A percentile compares a stretch with the other conserved stretches of the same genome.
Evolutionary conservation across 2,113 vertebrate genomes (phyloP).

Genomic region (Protomyctophum bolini): DNA sequence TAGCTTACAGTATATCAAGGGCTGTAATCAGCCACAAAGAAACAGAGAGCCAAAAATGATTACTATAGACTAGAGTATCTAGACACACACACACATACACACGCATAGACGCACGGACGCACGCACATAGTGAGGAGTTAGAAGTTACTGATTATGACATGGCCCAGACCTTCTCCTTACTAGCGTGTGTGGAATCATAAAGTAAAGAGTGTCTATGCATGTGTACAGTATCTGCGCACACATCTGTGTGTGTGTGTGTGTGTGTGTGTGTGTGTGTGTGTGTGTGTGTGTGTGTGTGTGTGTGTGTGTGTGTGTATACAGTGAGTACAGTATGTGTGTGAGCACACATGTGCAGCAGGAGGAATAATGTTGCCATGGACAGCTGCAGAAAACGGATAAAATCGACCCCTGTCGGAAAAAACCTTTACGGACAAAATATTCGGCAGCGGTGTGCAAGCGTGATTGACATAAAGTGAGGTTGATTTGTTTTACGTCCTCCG

Average conservation of each 20-base stretch:
- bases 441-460: too few species aligned
- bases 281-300: neutral
- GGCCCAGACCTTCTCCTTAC: conserved; percentile 35
- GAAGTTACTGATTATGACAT: conserved; percentile 20
- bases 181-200: too few species aligned
- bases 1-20: conserved; percentile 42
- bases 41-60: neutral
- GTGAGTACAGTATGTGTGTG: neutral
- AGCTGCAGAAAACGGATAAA: too few species aligned
- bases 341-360: neutral
- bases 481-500: too few species aligned
- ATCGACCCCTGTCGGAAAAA: neutral
- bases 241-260: conserved; percentile 16
- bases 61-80: neutral
- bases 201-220: neutral
- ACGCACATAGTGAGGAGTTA: neutral
- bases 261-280: conserved; percentile 23
- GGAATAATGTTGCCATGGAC: neutral
- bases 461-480: too few species aligned
- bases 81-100: neutral
- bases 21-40: conserved; percentile 30
- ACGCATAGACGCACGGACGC: neutral
- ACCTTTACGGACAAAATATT: too few species aligned
- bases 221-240: conserved; percentile 19
- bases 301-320: conserved; percentile 4